phyloP scores from a whole-genome alignment of 1,140 invertebrate genomes.

The Drosophila saltans region DNA sequence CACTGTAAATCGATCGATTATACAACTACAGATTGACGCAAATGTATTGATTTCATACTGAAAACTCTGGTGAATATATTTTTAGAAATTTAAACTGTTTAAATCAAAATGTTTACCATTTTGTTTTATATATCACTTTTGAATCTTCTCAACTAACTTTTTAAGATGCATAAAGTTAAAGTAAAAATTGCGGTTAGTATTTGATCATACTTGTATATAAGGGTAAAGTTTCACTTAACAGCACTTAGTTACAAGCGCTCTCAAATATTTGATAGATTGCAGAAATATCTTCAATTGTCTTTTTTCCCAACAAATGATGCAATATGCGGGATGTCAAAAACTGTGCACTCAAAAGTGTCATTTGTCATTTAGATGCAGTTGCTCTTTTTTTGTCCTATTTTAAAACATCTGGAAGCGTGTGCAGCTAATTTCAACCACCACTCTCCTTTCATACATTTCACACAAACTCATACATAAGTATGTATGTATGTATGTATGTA shows the following conservation, averaged over 20 bases:
- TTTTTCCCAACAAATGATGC: neutral
- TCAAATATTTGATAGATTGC: neutral
- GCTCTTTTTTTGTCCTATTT: neutral
- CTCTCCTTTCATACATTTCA: neutral
- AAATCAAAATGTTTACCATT: too few relatives aligned
- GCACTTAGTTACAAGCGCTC: neutral
- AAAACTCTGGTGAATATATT: too few relatives aligned
- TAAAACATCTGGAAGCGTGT: conserved; percentile 5
- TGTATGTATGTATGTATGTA: neutral
- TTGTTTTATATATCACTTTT: too few relatives aligned
- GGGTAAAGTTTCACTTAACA: neutral
- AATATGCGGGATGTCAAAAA: conserved; percentile 3
- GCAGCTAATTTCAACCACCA: conserved; percentile 1
- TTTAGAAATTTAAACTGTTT: too few relatives aligned
- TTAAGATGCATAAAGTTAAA: too few relatives aligned
- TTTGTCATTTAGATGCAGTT: conserved; percentile 1
- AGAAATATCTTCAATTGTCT: neutral
- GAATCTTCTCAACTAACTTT: too few relatives aligned
- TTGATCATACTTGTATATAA: too few relatives aligned
- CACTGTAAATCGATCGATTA: too few relatives aligned
- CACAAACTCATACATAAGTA: neutral
- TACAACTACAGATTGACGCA: too few relatives aligned
- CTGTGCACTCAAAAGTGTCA: neutral
- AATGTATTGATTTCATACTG: too few relatives aligned
- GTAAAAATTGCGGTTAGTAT: too few relatives aligned